Percentiles rank a stretch among this genome's conserved stretches.
These are phyloP conservation scores for Chrysoperla carnea DNA, from an alignment of 1,140 invertebrate genomes.

Conservation along the genomic window DNA sequence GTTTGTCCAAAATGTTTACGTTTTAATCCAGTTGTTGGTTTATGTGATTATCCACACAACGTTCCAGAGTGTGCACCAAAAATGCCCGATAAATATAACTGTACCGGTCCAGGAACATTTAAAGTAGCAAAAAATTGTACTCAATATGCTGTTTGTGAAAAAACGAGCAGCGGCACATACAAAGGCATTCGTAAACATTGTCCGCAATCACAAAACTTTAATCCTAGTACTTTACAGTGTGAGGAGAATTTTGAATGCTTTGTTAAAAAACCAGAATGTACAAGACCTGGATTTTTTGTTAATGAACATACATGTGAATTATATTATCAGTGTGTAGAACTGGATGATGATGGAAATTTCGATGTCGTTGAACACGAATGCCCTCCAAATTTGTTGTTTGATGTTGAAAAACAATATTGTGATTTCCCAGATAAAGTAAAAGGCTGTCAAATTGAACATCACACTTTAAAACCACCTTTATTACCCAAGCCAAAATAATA, in stretches of 20 bases:
- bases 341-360: not conserved
- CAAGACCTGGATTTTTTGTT: not conserved
- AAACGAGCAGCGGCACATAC: not conserved
- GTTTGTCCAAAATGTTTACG: conserved; percentile 6
- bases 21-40: conserved; percentile 5
- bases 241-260: not conserved
- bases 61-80: conserved; percentile 6
- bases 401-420: not conserved
- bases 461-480: too few relatives aligned
- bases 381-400: not conserved
- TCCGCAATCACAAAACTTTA: conserved; percentile 1
- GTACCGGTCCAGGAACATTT: conserved; percentile 7
- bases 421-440: not conserved
- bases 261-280: conserved; percentile 1
- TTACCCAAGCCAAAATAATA: too few relatives aligned
- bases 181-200: not conserved
- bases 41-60: conserved; percentile 7
- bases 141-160: conserved; percentile 5
- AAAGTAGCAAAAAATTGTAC: conserved; percentile 6
- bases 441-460: not conserved
- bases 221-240: not conserved
- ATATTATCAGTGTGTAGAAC: not conserved
- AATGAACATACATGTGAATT: not conserved
- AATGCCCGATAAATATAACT: not conserved
- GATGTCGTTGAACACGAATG: not conserved